Conservation (phyloP, 2,888 invertebrate genomes). For the Brachynemurus nebulosus region DNA sequence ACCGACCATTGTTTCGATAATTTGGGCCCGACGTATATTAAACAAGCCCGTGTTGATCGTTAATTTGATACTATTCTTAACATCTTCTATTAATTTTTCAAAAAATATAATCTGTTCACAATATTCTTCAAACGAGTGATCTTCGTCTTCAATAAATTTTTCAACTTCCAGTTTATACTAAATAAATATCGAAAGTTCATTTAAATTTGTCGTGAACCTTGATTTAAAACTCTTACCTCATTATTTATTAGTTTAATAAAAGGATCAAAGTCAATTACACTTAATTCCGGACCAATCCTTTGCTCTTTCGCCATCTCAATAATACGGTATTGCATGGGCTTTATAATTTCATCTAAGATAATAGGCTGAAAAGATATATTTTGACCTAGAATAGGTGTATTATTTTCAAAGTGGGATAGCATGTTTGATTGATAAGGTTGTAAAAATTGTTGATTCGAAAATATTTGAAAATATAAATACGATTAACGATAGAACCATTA, state of each 20-base stretch:
- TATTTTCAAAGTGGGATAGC: not conserved
- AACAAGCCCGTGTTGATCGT: conserved; percentile 77
- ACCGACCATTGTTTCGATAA: conserved; percentile 55
- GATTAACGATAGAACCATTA: too few relatives aligned
- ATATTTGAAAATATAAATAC: too few relatives aligned
- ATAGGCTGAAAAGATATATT: conserved; percentile 44
- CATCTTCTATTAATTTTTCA: conserved; percentile 42
- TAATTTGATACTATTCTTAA: conserved; percentile 43
- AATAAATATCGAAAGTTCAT: conserved; percentile 11
- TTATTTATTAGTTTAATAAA: conserved; percentile 65
- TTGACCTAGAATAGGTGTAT: not conserved
- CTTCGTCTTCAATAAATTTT: conserved; percentile 49
- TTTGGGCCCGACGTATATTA: conserved; percentile 65
- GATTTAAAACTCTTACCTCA: conserved; percentile 30
- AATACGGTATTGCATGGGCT: conserved; percentile 45
- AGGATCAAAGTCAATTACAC: conserved; percentile 66
- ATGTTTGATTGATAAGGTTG: not conserved
- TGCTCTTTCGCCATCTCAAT: conserved; percentile 52
- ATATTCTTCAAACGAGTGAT: conserved; percentile 51
- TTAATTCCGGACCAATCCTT: conserved; percentile 55
- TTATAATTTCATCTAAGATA: conserved; percentile 54
- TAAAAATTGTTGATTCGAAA: too few relatives aligned
- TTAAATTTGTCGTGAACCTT: not conserved
- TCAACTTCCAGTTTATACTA: conserved; percentile 48
- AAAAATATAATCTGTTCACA: conserved; percentile 45